Evolutionary conservation across 2,113 vertebrate species (phyloP), one percentile per base, ranked within the genome.

Genomic region (Cacatua alba): DNA sequence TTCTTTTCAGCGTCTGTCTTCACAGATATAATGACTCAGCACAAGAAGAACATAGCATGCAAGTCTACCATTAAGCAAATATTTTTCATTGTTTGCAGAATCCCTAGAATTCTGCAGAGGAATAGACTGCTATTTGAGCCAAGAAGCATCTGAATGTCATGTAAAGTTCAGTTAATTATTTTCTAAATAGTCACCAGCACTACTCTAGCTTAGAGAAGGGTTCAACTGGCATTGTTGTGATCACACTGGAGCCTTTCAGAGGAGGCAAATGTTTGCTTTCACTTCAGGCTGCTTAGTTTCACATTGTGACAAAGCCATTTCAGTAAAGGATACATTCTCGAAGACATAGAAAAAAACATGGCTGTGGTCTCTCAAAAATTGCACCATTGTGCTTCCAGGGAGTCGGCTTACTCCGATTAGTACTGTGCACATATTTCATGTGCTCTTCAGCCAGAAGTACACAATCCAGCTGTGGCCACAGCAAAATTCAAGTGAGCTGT

Each of bases 131-230:
- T 91, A 64, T 95, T 95, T 92, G 95, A 94, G 97, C 92, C 93
- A 94, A 95, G 94, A 95, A 94, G 89, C 82, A 88, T 87, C 92
- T 93, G 92, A 96, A 97, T 97, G 96, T 95, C 95, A 95, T 95
- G 94, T 95, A 95, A 96, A 95, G 95, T 97, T 96, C 89, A 96
- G 88, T 94, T 95, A 95, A 97, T 97, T 95, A 95, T 95, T 97
- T 95, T 94, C 95, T 95, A 94, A 96, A 95, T 91, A 96, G 90
- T 94, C 95, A 88, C 79, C 82, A 96, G 64, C 51, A 31, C 78
- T 91, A 62, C 75, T 90, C 7, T 74, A 92, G 79, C 71, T 94
- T 85, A 80, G 51, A 78, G 75, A 81, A 71, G 78, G n/a, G 87
- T 88, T 95, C 71, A 59, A 1, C 71, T 87, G 71, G 82, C 83